Conservation (phyloP, 2,797 vertebrate species). For the Sebastes trivittatus region DNA sequence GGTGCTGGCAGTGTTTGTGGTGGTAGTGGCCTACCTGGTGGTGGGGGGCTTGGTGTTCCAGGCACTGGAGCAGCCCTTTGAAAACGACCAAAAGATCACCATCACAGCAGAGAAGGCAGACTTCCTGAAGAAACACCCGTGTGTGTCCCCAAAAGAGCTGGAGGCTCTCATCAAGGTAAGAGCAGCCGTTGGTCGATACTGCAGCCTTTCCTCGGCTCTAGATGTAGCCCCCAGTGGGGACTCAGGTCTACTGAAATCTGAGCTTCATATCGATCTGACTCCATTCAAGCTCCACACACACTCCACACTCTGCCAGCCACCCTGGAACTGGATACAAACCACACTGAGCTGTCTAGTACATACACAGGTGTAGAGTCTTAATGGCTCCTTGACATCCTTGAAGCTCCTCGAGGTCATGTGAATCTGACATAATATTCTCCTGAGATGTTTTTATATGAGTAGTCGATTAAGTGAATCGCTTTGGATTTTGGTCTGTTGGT, state of each 20-base stretch:
- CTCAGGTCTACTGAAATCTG: conserved; percentile 60
- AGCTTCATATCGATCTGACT: conserved; percentile 59
- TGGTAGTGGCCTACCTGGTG: conserved; percentile 93
- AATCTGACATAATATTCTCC: not conserved
- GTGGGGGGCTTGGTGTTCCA: conserved; percentile 91
- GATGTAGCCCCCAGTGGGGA: conserved; percentile 34
- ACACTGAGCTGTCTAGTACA: conserved; percentile 15
- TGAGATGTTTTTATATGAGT: not conserved
- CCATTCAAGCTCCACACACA: conserved; percentile 42
- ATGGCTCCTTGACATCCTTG: not conserved
- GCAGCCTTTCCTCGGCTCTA: conserved; percentile 5
- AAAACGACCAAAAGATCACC: conserved; percentile 91
- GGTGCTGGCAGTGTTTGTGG: conserved; percentile 92
- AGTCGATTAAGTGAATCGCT: not conserved
- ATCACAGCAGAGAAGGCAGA: conserved; percentile 92
- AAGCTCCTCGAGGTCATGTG: not conserved
- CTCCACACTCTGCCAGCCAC: conserved; percentile 7
- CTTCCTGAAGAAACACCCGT: conserved; percentile 90
- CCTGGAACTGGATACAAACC: conserved; percentile 11
- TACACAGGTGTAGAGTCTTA: conserved; percentile 1
- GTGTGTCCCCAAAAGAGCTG: conserved; percentile 88
- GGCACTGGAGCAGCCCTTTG: conserved; percentile 92
- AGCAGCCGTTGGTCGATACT: conserved; percentile 14
- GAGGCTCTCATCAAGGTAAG: conserved; percentile 94
- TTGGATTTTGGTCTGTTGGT: not conserved